A percentile compares a stretch with the other conserved stretches of the same genome.
These are phyloP conservation scores for Ptychoptera contaminata DNA, from an alignment of 2,888 invertebrate species.

Conservation along the genomic window DNA sequence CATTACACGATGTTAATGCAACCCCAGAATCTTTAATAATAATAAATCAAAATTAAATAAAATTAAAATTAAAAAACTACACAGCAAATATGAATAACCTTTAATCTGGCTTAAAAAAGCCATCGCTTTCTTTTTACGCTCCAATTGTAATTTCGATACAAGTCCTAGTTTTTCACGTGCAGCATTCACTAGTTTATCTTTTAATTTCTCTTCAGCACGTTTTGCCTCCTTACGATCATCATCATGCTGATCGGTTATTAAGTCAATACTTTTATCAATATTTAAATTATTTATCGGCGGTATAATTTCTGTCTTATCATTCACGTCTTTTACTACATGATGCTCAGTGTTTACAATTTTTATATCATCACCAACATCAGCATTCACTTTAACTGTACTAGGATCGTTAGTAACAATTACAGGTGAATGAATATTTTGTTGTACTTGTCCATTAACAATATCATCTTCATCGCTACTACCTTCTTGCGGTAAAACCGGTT, in stretches of 20 bases:
- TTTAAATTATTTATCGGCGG: background rate
- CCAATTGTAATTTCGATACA: slow-evolving; percentile 43
- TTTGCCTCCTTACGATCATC: slow-evolving; percentile 13
- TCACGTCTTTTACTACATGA: slow-evolving; percentile 1
- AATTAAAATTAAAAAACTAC: slow-evolving; percentile 4
- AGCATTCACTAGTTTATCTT: slow-evolving; percentile 39
- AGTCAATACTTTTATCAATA: slow-evolving; percentile 8
- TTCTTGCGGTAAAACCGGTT: slow-evolving; percentile 60
- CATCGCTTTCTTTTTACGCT: slow-evolving; percentile 65
- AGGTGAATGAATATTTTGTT: slow-evolving; percentile 1
- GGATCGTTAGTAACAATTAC: no score
- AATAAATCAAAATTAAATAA: background rate
- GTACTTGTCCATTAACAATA: slow-evolving; percentile 9
- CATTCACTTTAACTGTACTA: background rate
- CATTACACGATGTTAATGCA: background rate
- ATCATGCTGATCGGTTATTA: slow-evolving; percentile 14
- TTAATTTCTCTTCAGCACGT: slow-evolving; percentile 39
- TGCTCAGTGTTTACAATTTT: background rate
- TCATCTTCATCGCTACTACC: slow-evolving; percentile 53
- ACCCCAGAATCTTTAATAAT: slow-evolving; percentile 2
- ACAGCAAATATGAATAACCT: slow-evolving; percentile 15
- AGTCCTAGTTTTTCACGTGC: slow-evolving; percentile 42
- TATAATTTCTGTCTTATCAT: slow-evolving; percentile 2
- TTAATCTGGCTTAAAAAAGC: slow-evolving; percentile 50
- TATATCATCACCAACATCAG: background rate